Evolutionary conservation across 2,113 vertebrate genomes (phyloP).

Genomic region (Ammodytes marinus): DNA sequence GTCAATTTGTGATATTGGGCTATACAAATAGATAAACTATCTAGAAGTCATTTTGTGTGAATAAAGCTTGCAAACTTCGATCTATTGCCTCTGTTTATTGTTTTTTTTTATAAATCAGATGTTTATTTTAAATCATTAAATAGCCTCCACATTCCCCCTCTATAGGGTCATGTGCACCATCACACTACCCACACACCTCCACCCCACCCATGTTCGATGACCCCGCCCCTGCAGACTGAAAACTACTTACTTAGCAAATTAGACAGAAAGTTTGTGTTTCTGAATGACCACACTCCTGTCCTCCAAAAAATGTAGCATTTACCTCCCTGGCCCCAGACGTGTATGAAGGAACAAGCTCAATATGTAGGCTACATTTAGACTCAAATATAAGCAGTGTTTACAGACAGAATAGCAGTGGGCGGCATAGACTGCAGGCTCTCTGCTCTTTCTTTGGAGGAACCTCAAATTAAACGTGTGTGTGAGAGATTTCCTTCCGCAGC

Average conservation of each 20-base stretch:
- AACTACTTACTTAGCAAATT: not conserved
- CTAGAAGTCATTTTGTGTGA: not conserved
- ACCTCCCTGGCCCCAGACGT: not conserved
- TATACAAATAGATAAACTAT: too few species aligned
- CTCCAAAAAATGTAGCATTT: not conserved
- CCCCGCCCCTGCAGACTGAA: not conserved
- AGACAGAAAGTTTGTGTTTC: constrained; percentile 1
- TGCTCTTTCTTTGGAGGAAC: constrained; percentile 19
- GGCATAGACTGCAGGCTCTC: not conserved
- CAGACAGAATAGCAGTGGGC: not conserved
- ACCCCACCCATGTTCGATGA: not conserved
- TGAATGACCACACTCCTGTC: not conserved
- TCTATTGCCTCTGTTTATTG: not conserved
- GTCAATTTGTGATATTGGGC: too few species aligned
- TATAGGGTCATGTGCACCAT: not conserved
- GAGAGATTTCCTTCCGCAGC: constrained; percentile 20
- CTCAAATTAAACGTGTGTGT: constrained; percentile 23
- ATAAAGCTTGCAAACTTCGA: not conserved
- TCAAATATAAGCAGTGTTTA: not conserved
- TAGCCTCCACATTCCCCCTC: not conserved
- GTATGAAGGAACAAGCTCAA: not conserved
- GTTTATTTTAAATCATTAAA: not conserved
- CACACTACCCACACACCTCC: too few species aligned
- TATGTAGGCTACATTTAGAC: not conserved
- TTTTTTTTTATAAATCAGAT: not conserved